These are phyloP conservation scores for Ennomos quercinarius DNA, from an alignment of 2,888 invertebrate species.

Conservation along the genomic window DNA sequence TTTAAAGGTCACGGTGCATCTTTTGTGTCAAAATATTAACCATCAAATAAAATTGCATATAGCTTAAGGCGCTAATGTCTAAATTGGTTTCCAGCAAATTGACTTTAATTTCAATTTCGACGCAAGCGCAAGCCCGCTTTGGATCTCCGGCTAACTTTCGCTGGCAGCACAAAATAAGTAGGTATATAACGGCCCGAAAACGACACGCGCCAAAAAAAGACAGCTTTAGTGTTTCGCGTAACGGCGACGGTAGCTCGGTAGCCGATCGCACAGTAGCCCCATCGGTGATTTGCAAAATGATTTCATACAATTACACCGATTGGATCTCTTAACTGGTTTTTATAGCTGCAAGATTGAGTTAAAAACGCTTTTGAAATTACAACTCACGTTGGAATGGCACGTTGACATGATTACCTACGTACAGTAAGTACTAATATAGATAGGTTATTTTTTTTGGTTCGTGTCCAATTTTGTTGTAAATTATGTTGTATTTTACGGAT, in stretches of 20 bases:
- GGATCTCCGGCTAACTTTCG: conserved; percentile 72
- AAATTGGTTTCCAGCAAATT: conserved; percentile 31
- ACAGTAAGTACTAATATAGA: conserved; percentile 20
- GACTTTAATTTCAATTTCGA: conserved; percentile 50
- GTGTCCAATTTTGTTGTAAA: conserved; percentile 6
- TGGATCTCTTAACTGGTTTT: conserved; percentile 47
- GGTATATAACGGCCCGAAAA: conserved; percentile 75
- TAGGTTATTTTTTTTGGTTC: conserved; percentile 16
- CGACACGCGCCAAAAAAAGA: conserved; percentile 81
- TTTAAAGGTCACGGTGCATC: too few species aligned
- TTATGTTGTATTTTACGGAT: background rate
- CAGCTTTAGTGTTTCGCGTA: conserved; percentile 78
- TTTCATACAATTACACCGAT: conserved; percentile 49
- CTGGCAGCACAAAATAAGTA: conserved; percentile 67
- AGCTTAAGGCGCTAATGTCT: conserved; percentile 10
- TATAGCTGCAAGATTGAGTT: conserved; percentile 43
- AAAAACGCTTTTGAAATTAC: conserved; percentile 45
- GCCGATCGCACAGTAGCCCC: conserved; percentile 47
- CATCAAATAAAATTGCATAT: too few species aligned
- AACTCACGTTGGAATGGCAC: conserved; percentile 40
- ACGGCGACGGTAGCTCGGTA: conserved; percentile 82
- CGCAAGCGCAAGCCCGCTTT: conserved; percentile 34
- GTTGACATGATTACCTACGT: conserved; percentile 35
- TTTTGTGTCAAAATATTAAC: too few species aligned
- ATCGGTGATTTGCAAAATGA: conserved; percentile 50